phyloP scores from a whole-genome alignment of 2,888 invertebrate genomes.

The Drosophila subquinaria region DNA sequence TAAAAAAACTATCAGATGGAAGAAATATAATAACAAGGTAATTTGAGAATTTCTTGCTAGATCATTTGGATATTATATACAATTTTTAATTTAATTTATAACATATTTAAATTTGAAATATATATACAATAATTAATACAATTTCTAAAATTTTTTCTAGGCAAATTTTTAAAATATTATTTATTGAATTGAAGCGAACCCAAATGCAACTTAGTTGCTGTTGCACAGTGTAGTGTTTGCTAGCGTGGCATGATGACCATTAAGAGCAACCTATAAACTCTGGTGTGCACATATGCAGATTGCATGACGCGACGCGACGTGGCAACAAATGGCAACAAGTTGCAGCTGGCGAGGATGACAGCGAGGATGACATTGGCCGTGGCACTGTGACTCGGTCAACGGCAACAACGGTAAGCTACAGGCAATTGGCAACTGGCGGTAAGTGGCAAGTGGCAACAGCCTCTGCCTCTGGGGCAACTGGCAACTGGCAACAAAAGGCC shows the following conservation, averaged over 20 bases:
- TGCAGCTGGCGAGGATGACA: slow-evolving; percentile 30
- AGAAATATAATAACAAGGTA: too few relatives aligned
- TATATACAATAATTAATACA: too few relatives aligned
- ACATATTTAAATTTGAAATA: too few relatives aligned
- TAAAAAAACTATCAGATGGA: too few relatives aligned
- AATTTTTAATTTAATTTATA: too few relatives aligned
- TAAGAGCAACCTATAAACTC: slow-evolving; percentile 13
- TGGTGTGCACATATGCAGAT: slow-evolving; percentile 42
- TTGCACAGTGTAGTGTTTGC: slow-evolving; percentile 27
- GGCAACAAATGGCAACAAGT: slow-evolving; percentile 61
- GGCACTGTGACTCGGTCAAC: slow-evolving; percentile 22
- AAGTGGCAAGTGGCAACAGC: slow-evolving; percentile 20
- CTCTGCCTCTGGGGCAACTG: slow-evolving; percentile 21
- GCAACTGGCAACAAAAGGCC: slow-evolving; percentile 23
- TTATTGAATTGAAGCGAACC: not conserved
- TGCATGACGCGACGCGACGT: slow-evolving; percentile 38
- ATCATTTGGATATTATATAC: too few relatives aligned
- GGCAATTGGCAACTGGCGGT: slow-evolving; percentile 4
- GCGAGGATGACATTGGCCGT: slow-evolving; percentile 32
- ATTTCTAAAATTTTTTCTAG: too few relatives aligned
- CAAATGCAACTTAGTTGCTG: not conserved
- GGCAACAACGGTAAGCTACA: not conserved
- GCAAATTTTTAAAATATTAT: too few relatives aligned
- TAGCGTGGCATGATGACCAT: slow-evolving; percentile 21
- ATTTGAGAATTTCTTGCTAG: too few relatives aligned